Percentiles rank a stretch among this genome's conserved stretches.
These are phyloP conservation scores for Molossus molossus DNA, from an alignment of 2,797 vertebrate genomes.

Conservation along the genomic window DNA sequence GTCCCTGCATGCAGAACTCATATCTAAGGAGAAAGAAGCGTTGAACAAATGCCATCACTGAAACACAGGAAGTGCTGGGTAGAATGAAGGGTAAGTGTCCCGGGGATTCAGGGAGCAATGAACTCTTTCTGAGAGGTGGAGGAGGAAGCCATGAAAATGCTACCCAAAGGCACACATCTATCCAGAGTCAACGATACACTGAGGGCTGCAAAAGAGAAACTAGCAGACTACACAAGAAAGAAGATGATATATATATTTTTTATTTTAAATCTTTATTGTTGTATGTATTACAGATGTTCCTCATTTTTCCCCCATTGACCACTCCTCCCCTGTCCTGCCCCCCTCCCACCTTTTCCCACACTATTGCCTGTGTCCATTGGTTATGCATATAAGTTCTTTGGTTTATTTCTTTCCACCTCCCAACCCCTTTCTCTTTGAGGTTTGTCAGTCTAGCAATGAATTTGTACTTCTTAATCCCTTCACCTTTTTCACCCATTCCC, in stretches of 20 bases:
- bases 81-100: neutral
- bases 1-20: neutral
- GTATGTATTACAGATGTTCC: too few relatives aligned
- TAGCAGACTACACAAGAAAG: neutral
- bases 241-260: neutral
- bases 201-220: neutral
- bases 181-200: neutral
- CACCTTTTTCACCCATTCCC: too few relatives aligned
- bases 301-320: too few relatives aligned
- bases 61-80: neutral
- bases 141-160: neutral
- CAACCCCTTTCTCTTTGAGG: too few relatives aligned
- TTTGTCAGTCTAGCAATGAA: too few relatives aligned
- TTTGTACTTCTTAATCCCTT: too few relatives aligned
- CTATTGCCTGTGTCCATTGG: too few relatives aligned
- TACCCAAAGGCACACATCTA: accelerated
- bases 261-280: too few relatives aligned
- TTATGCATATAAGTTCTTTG: too few relatives aligned
- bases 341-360: too few relatives aligned
- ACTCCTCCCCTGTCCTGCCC: too few relatives aligned
- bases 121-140: neutral
- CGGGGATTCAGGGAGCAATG: neutral
- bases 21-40: neutral
- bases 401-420: too few relatives aligned
- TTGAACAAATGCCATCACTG: neutral